Evolutionary conservation across 2,888 invertebrate genomes (phyloP).

Genomic region (Kuschelorhynchus macadamiae): DNA sequence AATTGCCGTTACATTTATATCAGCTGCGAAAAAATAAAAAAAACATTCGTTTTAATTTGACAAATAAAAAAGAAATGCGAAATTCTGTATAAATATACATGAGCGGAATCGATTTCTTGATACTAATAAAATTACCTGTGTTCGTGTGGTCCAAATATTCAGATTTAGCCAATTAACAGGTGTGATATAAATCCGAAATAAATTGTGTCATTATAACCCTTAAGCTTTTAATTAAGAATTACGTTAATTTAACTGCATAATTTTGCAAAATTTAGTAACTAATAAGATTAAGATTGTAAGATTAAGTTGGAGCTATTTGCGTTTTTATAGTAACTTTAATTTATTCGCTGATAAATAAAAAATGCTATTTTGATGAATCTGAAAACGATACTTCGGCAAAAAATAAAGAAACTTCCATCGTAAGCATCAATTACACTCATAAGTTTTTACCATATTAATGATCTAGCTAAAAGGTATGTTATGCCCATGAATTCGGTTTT

Average conservation of each 20-base stretch:
- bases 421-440: too few relatives aligned
- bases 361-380: too few relatives aligned
- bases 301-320: too few relatives aligned
- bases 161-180: constrained; percentile 32
- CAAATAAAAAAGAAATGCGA: not conserved
- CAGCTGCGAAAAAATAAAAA: too few relatives aligned
- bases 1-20: too few relatives aligned
- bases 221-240: constrained; percentile 21
- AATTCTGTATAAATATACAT: constrained; percentile 6
- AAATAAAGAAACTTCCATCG: too few relatives aligned
- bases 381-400: too few relatives aligned
- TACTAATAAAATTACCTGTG: not conserved
- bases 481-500: too few relatives aligned
- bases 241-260: not conserved
- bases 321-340: too few relatives aligned
- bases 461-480: too few relatives aligned
- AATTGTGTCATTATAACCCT: constrained; percentile 13
- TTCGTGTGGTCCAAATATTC: constrained; percentile 30
- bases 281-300: not conserved
- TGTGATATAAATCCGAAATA: constrained; percentile 31
- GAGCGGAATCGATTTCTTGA: not conserved
- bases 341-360: too few relatives aligned
- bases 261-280: constrained; percentile 6
- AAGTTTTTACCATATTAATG: too few relatives aligned
- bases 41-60: not conserved